phyloP scores from a whole-genome alignment of 2,113 vertebrate genomes.

The Neoarius graeffei region DNA sequence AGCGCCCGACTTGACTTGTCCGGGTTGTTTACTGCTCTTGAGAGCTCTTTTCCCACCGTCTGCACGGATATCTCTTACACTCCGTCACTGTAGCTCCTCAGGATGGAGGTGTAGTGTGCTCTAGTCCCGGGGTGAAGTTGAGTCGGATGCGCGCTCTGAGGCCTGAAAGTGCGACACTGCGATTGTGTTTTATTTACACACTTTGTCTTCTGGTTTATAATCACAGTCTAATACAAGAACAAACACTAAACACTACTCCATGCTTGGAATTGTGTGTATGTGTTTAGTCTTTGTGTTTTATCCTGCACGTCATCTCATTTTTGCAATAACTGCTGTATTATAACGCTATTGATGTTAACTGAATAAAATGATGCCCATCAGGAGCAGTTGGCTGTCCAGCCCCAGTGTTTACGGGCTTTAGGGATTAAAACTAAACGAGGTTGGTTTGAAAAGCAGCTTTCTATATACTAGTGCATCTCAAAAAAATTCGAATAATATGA shows the following conservation, averaged over 20 bases:
- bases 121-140: not conserved
- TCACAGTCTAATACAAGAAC: not conserved
- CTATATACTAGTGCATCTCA: not conserved
- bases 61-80: not conserved
- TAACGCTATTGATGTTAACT: not conserved
- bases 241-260: not conserved
- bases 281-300: not conserved
- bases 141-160: not conserved
- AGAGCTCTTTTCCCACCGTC: fast-evolving
- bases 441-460: not conserved
- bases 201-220: not conserved
- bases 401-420: not conserved
- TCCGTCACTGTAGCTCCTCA: not conserved
- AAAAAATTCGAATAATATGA: no score
- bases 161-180: not conserved
- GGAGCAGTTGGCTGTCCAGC: not conserved
- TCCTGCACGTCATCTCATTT: not conserved
- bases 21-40: not conserved
- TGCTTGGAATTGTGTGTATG: not conserved
- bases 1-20: slow-evolving; percentile 25
- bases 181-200: not conserved
- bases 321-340: not conserved
- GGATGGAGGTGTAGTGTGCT: not conserved
- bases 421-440: not conserved
- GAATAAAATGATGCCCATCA: not conserved